A percentile compares a stretch with the other conserved stretches of the same genome.
Conservation (phyloP, 2,113 vertebrate genomes). For the Hemibagrus wyckioides region DNA sequence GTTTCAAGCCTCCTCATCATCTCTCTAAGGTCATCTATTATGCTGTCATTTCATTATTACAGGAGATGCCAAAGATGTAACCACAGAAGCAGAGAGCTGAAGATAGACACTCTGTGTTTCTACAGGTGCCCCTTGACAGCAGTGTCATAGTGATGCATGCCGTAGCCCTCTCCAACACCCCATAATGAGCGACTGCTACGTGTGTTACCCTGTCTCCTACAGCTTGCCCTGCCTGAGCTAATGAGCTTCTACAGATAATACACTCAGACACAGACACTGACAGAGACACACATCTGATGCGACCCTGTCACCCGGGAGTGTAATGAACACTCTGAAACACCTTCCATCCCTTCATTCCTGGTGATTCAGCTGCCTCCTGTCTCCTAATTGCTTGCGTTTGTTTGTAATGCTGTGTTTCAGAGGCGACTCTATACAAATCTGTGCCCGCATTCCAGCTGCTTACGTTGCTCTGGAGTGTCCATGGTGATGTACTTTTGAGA, state of each 20-base stretch:
- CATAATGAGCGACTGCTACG: conserved; percentile 68
- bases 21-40: conserved; percentile 44
- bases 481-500: conserved; percentile 26
- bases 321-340: conserved; percentile 62
- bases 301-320: conserved; percentile 55
- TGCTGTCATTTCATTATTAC: conserved; percentile 38
- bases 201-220: conserved; percentile 41
- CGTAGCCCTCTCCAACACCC: conserved; percentile 64
- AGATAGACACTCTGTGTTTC: conserved; percentile 40
- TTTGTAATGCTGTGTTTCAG: conserved; percentile 57
- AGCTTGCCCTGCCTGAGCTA: conserved; percentile 52
- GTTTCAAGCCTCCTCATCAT: conserved; percentile 16
- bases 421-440: conserved; percentile 52
- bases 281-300: conserved; percentile 43
- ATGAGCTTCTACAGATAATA: conserved; percentile 54
- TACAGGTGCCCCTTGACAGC: conserved; percentile 60
- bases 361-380: conserved; percentile 37
- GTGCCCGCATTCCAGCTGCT: conserved; percentile 43
- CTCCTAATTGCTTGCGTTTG: conserved; percentile 69
- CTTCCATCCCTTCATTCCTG: conserved; percentile 56
- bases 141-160: conserved; percentile 68
- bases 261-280: conserved; percentile 10
- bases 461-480: conserved; percentile 43
- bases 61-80: conserved; percentile 35
- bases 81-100: conserved; percentile 19